Conservation (phyloP, 2,888 invertebrate species). For the Lamellibrachia columna region DNA sequence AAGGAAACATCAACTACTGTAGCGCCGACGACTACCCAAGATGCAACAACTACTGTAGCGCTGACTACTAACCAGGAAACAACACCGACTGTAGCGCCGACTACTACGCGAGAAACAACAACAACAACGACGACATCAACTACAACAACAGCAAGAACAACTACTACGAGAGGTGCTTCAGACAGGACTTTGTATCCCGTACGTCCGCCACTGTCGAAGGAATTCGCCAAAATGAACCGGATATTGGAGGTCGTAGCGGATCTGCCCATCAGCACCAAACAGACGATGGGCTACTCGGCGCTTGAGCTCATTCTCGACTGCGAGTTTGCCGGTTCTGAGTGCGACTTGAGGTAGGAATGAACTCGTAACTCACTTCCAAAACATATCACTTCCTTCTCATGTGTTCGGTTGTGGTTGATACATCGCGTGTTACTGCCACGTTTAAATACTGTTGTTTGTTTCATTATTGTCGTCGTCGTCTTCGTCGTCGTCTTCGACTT, state of each 20-base stretch:
- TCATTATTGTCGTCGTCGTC: too few relatives aligned
- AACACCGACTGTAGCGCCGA: background rate
- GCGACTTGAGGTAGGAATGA: constrained; percentile 30
- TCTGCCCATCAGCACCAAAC: constrained; percentile 23
- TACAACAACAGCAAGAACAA: background rate
- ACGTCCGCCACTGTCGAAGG: background rate
- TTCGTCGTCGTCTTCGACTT: too few relatives aligned
- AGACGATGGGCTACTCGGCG: constrained; percentile 31
- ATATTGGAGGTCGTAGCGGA: constrained; percentile 31
- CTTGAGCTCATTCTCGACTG: constrained; percentile 40
- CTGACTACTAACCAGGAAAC: background rate
- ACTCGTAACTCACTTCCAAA: too few relatives aligned
- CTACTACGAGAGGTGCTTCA: background rate
- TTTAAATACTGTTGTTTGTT: background rate
- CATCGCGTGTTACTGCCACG: background rate
- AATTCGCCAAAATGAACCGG: background rate
- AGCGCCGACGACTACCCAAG: too few relatives aligned
- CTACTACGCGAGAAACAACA: background rate
- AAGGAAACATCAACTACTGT: background rate
- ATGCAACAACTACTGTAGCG: background rate
- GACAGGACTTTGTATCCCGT: background rate
- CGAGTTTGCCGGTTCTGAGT: constrained; percentile 36
- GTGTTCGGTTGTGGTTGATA: too few relatives aligned
- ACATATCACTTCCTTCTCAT: too few relatives aligned
- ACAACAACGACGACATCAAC: background rate